phyloP scores from a whole-genome alignment of 1,140 invertebrate species.

The Aphaenogaster floridana region DNA sequence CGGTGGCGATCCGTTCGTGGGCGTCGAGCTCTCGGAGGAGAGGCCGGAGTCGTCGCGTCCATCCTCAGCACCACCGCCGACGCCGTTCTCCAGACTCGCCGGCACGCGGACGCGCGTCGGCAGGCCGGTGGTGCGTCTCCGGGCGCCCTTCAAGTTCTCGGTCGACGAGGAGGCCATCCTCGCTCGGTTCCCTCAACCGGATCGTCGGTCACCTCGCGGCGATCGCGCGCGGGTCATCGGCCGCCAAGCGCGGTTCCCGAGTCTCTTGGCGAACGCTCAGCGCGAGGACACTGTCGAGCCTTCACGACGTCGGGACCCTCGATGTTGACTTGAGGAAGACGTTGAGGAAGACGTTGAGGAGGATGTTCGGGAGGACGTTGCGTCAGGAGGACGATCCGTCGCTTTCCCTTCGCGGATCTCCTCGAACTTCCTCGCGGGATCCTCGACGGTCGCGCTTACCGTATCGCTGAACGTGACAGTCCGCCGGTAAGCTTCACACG shows the following conservation, averaged over 20 bases:
- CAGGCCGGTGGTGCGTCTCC: constrained; percentile 66
- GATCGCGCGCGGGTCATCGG: not conserved
- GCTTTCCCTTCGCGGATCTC: not conserved
- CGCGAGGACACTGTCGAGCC: not conserved
- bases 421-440: not conserved
- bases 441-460: not conserved
- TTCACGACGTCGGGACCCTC: not conserved
- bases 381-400: not conserved
- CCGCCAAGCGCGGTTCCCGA: not conserved
- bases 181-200: not conserved
- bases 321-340: not conserved
- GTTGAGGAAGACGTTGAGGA: not conserved
- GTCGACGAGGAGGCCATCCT: constrained; percentile 71
- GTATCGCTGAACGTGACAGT: constrained; percentile 10
- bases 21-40: constrained; percentile 84
- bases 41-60: constrained; percentile 84
- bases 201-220: not conserved
- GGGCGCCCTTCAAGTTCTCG: constrained; percentile 71
- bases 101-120: constrained; percentile 54
- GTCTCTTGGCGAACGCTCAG: not conserved
- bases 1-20: constrained; percentile 83
- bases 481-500: not conserved
- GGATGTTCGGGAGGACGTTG: too few species aligned
- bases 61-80: constrained; percentile 74
- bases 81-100: constrained; percentile 39